Conservation (phyloP, 2,797 vertebrate genomes). For the Tapirus indicus region DNA sequence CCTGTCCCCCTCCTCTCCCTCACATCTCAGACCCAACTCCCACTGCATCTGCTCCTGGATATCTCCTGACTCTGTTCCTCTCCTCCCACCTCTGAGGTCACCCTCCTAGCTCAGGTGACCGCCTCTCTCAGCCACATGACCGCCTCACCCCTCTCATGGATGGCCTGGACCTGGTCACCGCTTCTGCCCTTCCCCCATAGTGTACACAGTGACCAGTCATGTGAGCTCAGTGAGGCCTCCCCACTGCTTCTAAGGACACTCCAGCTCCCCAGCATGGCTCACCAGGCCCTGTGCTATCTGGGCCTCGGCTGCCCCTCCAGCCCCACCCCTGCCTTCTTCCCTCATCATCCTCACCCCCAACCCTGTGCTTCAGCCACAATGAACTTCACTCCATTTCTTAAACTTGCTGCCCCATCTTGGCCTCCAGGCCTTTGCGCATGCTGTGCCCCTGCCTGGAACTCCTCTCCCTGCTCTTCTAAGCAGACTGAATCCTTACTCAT, state of each 20-base stretch:
- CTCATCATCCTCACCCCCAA: not conserved
- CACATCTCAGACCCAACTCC: not conserved
- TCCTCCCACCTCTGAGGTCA: not conserved
- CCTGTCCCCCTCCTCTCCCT: not conserved
- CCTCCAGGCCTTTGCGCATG: not conserved
- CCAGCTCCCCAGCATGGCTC: not conserved
- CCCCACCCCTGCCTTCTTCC: not conserved
- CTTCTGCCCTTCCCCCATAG: not conserved
- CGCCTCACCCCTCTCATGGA: not conserved
- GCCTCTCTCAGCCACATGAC: not conserved
- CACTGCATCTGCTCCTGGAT: accelerated
- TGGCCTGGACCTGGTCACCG: not conserved
- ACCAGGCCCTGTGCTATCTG: accelerated
- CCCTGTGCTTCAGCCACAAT: accelerated
- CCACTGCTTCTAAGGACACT: not conserved
- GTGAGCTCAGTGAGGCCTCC: not conserved
- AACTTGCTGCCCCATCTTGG: not conserved
- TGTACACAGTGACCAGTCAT: not conserved
- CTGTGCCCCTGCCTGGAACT: too few species aligned
- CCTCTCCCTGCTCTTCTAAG: too few species aligned
- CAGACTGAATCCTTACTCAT: too few species aligned
- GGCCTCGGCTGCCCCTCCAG: not conserved
- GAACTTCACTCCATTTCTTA: not conserved
- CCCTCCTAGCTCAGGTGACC: not conserved
- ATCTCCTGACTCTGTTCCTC: too few species aligned